Evolutionary conservation across 2,888 invertebrate genomes (phyloP), one percentile per base, ranked within the genome.

Genomic region (Vanessa cardui): DNA sequence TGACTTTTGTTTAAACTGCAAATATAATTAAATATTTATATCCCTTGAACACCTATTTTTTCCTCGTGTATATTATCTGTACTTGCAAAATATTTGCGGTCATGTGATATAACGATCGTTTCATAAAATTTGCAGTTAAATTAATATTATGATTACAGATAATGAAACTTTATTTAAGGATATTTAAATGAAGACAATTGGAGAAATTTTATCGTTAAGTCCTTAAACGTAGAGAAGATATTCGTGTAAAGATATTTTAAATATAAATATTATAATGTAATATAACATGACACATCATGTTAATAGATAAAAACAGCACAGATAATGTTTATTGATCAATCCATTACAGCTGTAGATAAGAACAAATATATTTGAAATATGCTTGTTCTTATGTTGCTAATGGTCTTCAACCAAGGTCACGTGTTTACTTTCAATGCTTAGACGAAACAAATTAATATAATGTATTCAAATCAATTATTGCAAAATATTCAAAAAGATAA

Each of bases 251-350:
- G 39, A 39, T 39, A 39, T 49, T 49, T 8, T 18, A 20, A 49
- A 49, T 20, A 49, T 18, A 49, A 9, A 9, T 20, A 49, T 49
- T 9, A 20, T 12, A 39, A 12, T 39, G 39, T 4, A 39, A 39
- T 39, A 39, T 39, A 49, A 20, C 20, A 9, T 49, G 20, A 49
- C 20, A 20, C 20, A 20, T 9, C 20, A 49, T 49, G 20, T 49
- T 20, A 20, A 20, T 49, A 9, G 49, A 49, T 20, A 18, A 49
- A 20, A 6, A 49, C 49, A 49, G 9, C 9, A 3, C 9, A 18
- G 52, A 52, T 52, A 16, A 52, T 52, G 21, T 21, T 52, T 52
- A 50, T 52, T 26, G 52, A 52, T 31, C 52, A 21, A 20, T 31
- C 26, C 21, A 26, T 52, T 52, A 52, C 15, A 52, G 15, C 26